Evolutionary conservation across 2,113 vertebrate species (phyloP).

Genomic region (Bos taurus): ARS-UCD2.0 NC_037338.1:101608001-101608500

Average conservation of each 20-base stretch:
- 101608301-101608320: fast-evolving
- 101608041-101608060: background rate
- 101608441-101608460: background rate
- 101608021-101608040: background rate
- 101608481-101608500: background rate
- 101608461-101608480: background rate
- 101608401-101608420: background rate
- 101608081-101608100: fast-evolving
- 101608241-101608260: slow-evolving; percentile 97
- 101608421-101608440: background rate
- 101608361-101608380: fast-evolving
- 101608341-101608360: background rate
- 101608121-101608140: background rate
- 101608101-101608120: background rate
- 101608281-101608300: background rate
- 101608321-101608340: background rate
- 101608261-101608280: slow-evolving; percentile 79
- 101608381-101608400: background rate
- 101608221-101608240: slow-evolving; percentile 94
- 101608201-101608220: slow-evolving; percentile 96
- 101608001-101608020: fast-evolving
- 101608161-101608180: slow-evolving; percentile 95
- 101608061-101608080: background rate
- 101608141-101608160: slow-evolving; percentile 5
- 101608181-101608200: slow-evolving; percentile 95